A percentile compares a stretch with the other conserved stretches of the same genome.
Conservation (phyloP, 2,888 invertebrate species). For the Drosophila demipolita region DNA sequence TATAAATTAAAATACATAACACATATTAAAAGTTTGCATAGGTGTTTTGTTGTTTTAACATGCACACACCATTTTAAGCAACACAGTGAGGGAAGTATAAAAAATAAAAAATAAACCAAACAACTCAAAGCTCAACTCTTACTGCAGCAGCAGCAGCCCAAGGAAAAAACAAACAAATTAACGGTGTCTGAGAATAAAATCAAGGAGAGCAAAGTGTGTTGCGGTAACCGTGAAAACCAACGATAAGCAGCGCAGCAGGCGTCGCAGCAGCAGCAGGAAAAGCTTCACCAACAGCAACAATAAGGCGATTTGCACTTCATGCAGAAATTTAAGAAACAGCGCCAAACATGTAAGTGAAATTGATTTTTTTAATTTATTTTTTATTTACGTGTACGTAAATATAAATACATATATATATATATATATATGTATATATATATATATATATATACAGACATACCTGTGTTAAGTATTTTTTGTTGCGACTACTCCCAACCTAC, state of each 20-base stretch:
- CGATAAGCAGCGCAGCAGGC: constrained; percentile 35
- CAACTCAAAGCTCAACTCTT: constrained; percentile 33
- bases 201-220: constrained; percentile 10
- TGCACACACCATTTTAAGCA: background rate
- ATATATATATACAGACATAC: background rate
- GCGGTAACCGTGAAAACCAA: constrained; percentile 29
- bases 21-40: constrained; percentile 24
- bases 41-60: constrained; percentile 13
- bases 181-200: constrained; percentile 19
- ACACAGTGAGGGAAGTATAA: constrained; percentile 28
- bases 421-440: background rate
- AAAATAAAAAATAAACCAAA: constrained; percentile 25
- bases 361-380: constrained; percentile 74
- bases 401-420: background rate
- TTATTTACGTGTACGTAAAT: constrained; percentile 2
- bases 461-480: constrained; percentile 27
- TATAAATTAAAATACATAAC: constrained; percentile 1
- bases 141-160: constrained; percentile 28
- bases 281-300: constrained; percentile 37
- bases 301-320: constrained; percentile 56
- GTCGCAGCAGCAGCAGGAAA: constrained; percentile 7
- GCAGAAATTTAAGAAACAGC: constrained; percentile 71
- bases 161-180: constrained; percentile 46
- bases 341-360: constrained; percentile 74
- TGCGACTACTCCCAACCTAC: constrained; percentile 47